Percentiles rank a stretch among this genome's conserved stretches.
These are phyloP conservation scores for Dendrolimus houi DNA, from an alignment of 2,888 invertebrate species.

Conservation along the genomic window DNA sequence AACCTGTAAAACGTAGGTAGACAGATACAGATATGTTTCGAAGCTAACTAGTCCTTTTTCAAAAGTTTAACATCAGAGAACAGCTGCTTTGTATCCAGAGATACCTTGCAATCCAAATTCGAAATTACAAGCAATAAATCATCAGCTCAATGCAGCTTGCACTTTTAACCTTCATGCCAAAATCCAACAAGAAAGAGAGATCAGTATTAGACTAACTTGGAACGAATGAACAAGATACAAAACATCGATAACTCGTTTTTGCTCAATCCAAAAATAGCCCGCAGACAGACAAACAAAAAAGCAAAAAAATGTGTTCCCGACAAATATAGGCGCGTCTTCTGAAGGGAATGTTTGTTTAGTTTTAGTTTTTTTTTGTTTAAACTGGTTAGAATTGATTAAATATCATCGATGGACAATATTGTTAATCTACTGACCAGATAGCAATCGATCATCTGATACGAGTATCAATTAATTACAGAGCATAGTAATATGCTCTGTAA, in stretches of 20 bases:
- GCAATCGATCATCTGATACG: too few species aligned
- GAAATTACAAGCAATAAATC: not conserved
- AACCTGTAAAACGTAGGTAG: too few species aligned
- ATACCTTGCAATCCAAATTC: not conserved
- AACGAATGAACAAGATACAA: constrained; percentile 12
- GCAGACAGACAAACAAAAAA: constrained; percentile 32
- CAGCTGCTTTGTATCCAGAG: not conserved
- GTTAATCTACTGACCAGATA: too few species aligned
- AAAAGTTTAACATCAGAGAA: not conserved
- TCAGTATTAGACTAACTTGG: constrained; percentile 9
- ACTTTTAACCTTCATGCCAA: not conserved
- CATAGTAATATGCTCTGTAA: too few species aligned
- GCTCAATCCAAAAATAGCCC: constrained; percentile 28
- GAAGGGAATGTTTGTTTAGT: constrained; percentile 33
- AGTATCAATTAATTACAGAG: too few species aligned
- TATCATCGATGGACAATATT: too few species aligned
- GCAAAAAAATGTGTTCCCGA: constrained; percentile 28
- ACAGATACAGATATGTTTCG: too few species aligned
- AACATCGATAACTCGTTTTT: constrained; percentile 27
- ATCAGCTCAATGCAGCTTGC: not conserved
- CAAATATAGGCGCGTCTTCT: constrained; percentile 27
- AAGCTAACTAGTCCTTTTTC: too few species aligned
- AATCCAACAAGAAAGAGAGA: not conserved
- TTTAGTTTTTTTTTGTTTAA: not conserved
- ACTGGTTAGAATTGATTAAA: too few species aligned